Conservation (phyloP, 2,888 invertebrate species). For the Sinotaia quadrata region DNA sequence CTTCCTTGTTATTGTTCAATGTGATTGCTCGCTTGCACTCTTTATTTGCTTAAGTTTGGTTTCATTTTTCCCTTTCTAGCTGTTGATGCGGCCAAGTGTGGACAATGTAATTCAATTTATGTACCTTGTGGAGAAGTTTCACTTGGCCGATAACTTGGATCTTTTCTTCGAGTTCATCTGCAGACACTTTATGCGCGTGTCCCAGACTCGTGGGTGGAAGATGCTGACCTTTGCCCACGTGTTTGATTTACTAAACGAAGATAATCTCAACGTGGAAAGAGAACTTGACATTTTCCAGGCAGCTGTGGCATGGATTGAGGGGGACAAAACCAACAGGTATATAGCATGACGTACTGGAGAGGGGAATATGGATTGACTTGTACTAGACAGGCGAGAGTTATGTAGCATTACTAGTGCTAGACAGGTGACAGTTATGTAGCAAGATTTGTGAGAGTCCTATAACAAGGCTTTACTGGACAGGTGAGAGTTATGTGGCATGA, state of each 20-base stretch:
- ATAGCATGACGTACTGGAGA: not conserved
- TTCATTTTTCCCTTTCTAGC: slow-evolving; percentile 18
- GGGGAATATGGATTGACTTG: too few relatives aligned
- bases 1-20: not conserved
- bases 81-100: slow-evolving; percentile 40
- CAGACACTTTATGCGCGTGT: slow-evolving; percentile 44
- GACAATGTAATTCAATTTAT: slow-evolving; percentile 45
- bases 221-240: slow-evolving; percentile 41
- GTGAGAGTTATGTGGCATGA: too few relatives aligned
- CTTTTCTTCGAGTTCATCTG: slow-evolving; percentile 43
- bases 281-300: slow-evolving; percentile 59
- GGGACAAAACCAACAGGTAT: slow-evolving; percentile 44
- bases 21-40: not conserved
- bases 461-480: too few relatives aligned
- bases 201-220: slow-evolving; percentile 44
- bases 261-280: slow-evolving; percentile 40
- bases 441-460: too few relatives aligned
- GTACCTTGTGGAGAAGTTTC: slow-evolving; percentile 48
- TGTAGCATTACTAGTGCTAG: too few relatives aligned
- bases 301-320: slow-evolving; percentile 56
- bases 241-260: slow-evolving; percentile 49
- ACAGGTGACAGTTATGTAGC: too few relatives aligned
- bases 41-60: not conserved
- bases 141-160: slow-evolving; percentile 42
- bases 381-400: too few relatives aligned